Base-by-base conservation (phyloP, 2,113 vertebrate species). In the Bubo blakistoni region DNA sequence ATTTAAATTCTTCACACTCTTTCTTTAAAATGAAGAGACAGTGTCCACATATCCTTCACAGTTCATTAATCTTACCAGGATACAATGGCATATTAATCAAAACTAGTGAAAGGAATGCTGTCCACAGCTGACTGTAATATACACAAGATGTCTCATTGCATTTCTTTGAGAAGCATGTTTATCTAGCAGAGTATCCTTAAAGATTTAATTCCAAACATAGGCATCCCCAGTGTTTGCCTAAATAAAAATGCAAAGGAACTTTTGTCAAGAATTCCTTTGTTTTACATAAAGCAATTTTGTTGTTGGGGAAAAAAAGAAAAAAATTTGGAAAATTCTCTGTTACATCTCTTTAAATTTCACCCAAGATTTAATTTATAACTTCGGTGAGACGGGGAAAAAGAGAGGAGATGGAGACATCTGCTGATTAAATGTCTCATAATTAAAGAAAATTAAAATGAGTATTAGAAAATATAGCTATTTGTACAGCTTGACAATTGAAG, bases 1-100 rank as follows among this genome's bases (percentile, higher is more conserved):
- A 92, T 96, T 97, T 95, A 89, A 94, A 91, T 95, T 70, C 40
- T 59, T 93, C 90, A 71, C 85, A 80, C 58, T 93, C 67, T 88
- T 52, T 13, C 84, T 59, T 92, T 65, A 80, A 90, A 88, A 95
- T 25, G 86, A 89, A 88, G 58, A 95, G 72, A 51, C 58, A 69
- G 59, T 6, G 42, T 97, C 81, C 93, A 90, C 86, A 59, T 89
- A 94, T 69, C 78, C 95, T 94, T 94, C 90, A 92, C 76, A 95
- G 81, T 62, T 93, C 81, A 83, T 96, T 96, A 88, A 79, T 94
- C 87, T 95, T 92, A 61, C 65, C 34, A 26, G 87, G 79, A 91
- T 78, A 55, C 67, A 74, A 54, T 36, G 44, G 78, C 91, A 54
- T 91, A 72, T 95, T 97, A 94, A 95, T 92, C 82, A 90, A 57